Conservation (phyloP, 2,888 invertebrate genomes). For the Stenotaenia linearis region DNA sequence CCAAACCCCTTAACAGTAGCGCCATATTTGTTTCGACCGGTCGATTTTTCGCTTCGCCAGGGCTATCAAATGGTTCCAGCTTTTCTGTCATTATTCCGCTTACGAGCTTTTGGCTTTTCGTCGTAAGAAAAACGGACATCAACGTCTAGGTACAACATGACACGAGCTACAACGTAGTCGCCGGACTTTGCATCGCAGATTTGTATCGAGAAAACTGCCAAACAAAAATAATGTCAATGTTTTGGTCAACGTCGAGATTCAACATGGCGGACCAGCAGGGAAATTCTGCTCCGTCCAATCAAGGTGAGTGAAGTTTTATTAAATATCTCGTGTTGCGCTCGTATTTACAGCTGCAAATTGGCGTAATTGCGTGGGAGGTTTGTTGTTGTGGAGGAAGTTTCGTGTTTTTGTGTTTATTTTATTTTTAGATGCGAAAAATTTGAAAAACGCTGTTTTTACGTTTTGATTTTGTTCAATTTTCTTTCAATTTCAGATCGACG, state of each 20-base stretch:
- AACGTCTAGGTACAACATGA: neutral
- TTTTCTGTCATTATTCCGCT: no score
- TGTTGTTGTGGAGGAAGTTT: no score
- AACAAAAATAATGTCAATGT: constrained; percentile 16
- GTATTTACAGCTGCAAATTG: no score
- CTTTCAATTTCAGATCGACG: neutral
- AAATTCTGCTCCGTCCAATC: neutral
- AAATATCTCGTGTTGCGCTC: no score
- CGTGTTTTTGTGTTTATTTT: neutral
- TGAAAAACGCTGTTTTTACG: no score
- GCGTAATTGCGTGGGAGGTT: no score
- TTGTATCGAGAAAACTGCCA: neutral
- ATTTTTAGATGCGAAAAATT: neutral
- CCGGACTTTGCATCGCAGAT: neutral
- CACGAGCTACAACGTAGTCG: neutral
- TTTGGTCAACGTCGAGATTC: constrained; percentile 8
- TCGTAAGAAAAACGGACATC: no score
- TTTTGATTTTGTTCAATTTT: neutral
- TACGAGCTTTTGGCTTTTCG: no score
- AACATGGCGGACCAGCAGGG: constrained; percentile 29
- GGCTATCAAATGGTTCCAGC: no score
- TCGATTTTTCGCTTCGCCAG: no score
- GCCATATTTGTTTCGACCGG: no score
- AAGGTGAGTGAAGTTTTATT: constrained; percentile 19
- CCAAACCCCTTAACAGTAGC: no score